These are phyloP conservation scores for Microtus pennsylvanicus DNA, from an alignment of 2,113 vertebrate species.

Conservation along the genomic window DNA sequence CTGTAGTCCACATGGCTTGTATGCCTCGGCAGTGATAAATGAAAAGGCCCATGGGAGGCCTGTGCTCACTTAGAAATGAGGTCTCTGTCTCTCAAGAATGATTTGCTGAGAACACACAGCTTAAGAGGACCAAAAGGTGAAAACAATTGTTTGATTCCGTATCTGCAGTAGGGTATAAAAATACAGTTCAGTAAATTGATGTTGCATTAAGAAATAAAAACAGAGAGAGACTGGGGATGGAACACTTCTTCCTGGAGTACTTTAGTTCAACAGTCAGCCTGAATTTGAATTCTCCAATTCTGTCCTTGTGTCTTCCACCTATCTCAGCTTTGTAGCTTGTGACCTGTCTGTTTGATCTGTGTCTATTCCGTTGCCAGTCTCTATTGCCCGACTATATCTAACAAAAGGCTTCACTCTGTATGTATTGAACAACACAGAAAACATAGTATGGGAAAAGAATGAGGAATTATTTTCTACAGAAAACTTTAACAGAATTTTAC, in stretches of 20 bases:
- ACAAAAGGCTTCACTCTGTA: background rate
- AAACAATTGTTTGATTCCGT: background rate
- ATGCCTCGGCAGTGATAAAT: slow-evolving; percentile 43
- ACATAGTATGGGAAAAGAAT: background rate
- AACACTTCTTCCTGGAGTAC: background rate
- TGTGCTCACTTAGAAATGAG: slow-evolving; percentile 26
- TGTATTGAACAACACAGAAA: background rate
- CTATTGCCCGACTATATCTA: background rate
- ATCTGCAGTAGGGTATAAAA: background rate
- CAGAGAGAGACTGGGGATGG: background rate
- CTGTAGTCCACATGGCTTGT: background rate
- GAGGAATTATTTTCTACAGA: background rate
- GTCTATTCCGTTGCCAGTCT: background rate
- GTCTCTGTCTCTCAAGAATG: slow-evolving; percentile 40
- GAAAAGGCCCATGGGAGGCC: slow-evolving; percentile 9
- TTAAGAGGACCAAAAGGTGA: background rate
- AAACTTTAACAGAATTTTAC: background rate
- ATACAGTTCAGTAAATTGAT: background rate
- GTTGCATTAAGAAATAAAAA: background rate
- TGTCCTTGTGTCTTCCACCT: background rate
- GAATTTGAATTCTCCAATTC: background rate
- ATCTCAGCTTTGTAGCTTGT: background rate
- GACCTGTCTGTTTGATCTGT: background rate
- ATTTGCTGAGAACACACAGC: background rate
- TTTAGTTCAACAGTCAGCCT: no score